Evolutionary conservation across 2,797 vertebrate genomes (phyloP), one percentile per base, ranked within the genome.

Genomic region (Amphiprion clarkii): DNA sequence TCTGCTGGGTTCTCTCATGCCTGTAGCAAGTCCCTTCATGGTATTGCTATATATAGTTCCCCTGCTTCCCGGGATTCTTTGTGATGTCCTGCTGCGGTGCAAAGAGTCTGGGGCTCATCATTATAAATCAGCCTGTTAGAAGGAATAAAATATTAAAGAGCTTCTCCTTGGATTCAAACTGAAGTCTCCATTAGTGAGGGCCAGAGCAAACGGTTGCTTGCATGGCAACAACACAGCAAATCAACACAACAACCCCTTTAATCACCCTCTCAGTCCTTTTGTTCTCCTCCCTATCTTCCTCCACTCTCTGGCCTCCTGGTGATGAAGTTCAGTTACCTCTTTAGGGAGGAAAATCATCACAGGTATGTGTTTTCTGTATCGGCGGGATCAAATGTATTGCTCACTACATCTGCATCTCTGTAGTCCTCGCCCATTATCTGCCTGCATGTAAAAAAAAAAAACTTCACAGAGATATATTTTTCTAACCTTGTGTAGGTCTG

Each of bases 41-140:
- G 49, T 64, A 79, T 31, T 44, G n/a, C 90, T 90, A 86, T 86
- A 86, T 85, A 84, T 89, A 88, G 85, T 81, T 65, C 67, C 53
- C 67, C 49, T 49, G 9, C 81, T 84, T 82, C 81, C 78, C 82
- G 54, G 83, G 89, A 84, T 72, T 82, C 88, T 91, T 85, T 84
- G 79, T 85, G 81, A 85, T 84, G 85, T 79, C 90, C 88, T 79
- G 79, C 87, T 87, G 86, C 58, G 59, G 77, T 68, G 73, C 73
- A 88, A 81, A 86, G 80, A 90, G 77, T 84, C 83, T 71, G 80
- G 44, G 74, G 79, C 85, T 89, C 92, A 91, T 94, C 89, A 93
- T 92, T 92, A 94, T 93, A 93, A 93, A 94, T 94, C 92, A 94
- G 84, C 83, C 87, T 74, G 87, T 94, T 91, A 89, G 83, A 87